Evolutionary conservation across 2,888 invertebrate species (phyloP).

Genomic region (Hydriomena furcata): DNA sequence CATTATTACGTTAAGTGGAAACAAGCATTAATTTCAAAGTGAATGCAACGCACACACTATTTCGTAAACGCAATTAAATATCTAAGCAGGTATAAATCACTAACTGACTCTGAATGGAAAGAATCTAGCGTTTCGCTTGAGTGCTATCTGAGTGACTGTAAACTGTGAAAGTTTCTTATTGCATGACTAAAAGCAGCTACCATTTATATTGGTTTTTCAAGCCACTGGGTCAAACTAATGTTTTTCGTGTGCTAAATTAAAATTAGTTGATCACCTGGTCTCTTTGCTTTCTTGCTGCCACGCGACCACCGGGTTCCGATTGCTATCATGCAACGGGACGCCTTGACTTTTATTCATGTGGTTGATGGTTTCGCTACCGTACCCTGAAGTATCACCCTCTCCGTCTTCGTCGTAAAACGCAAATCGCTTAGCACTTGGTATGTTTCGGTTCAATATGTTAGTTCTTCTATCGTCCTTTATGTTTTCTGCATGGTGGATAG

Average conservation of each 20-base stretch:
- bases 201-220: constrained; percentile 19
- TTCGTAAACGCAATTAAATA: constrained; percentile 22
- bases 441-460: constrained; percentile 63
- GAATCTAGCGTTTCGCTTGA: constrained; percentile 33
- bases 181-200: constrained; percentile 19
- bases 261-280: constrained; percentile 52
- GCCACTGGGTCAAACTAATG: constrained; percentile 22
- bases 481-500: constrained; percentile 79
- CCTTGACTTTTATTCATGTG: constrained; percentile 68
- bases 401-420: constrained; percentile 80
- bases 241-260: constrained; percentile 21
- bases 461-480: constrained; percentile 61
- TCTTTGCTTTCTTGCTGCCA: constrained; percentile 74
- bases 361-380: constrained; percentile 90
- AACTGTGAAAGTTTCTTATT: constrained; percentile 37
- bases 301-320: constrained; percentile 64
- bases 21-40: constrained; percentile 4
- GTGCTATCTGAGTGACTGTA: constrained; percentile 33
- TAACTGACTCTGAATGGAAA: constrained; percentile 31
- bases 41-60: constrained; percentile 2
- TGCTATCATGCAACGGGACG: constrained; percentile 49
- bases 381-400: constrained; percentile 92
- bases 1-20: constrained; percentile 7
- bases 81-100: constrained; percentile 22
- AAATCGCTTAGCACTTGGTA: constrained; percentile 73